Evolutionary conservation across 2,113 vertebrate species (phyloP), one percentile per base, ranked within the genome.

Genomic region (Mungos mungo): DNA sequence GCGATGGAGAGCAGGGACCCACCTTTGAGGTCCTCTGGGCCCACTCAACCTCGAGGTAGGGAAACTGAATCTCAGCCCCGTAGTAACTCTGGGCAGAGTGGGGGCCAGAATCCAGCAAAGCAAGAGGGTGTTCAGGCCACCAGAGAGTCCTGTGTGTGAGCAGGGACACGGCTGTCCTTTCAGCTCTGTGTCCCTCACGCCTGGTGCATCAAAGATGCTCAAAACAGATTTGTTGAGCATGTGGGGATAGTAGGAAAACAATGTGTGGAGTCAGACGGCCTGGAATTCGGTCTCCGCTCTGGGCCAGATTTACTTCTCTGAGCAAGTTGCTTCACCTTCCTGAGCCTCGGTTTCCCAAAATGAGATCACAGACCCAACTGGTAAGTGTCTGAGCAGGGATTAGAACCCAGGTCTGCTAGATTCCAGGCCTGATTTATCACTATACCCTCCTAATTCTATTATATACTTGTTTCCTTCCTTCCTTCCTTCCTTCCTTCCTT

Each of bases 181-280:
- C 2, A 10, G 65, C 15, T 1, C 6, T 8, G 1, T 25, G 41
- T 63, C 5, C 60, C n/a, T 54, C 1, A 0, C 5, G 14, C 33
- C 13, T 83, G 50, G 45, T 13, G 15, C 13, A 0, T 31, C n/a
- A 41, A 4, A 16, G 71, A 27, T 16, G 5, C 45, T 71, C 18
- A 3, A 3, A 13, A 85, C 71, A 60, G 14, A 5, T 1, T 27
- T 65, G 18, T 6, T 38, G 41, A 85, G 69, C 0, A 10, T 66
- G 7, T 2, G n/a, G 35, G 25, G 7, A 0, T 1, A 0, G 16
- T 18, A 4, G 35, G 27, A 38, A 54, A 4, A 71, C 68, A 25
- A 1, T 13, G 19, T 21, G 76, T 9, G 54, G 52, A 14, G 9
- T 29, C 16, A 41, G 45, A 2, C 4, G 1, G 57, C n/a, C 33